A percentile compares a stretch with the other conserved stretches of the same genome.
Conservation (phyloP, 2,113 vertebrate species). For the Opisthocomus hoazin region DNA sequence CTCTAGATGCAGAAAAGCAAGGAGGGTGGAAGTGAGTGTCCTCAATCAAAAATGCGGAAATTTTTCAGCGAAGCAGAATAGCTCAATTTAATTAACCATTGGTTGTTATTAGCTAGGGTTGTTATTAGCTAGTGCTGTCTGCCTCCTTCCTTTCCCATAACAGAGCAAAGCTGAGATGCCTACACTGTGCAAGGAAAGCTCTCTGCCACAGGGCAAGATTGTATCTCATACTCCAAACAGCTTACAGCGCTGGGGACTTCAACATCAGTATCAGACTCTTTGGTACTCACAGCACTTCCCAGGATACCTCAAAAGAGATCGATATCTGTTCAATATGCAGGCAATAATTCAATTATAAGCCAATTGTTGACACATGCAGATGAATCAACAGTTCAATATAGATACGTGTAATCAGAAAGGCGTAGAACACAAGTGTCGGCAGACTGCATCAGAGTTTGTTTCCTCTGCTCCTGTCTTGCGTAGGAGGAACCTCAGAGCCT, state of each 20-base stretch:
- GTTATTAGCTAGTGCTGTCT: not conserved
- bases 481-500: not conserved
- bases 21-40: not conserved
- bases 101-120: not conserved
- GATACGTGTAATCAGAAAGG: not conserved
- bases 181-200: not conserved
- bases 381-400: not conserved
- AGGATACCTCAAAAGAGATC: not conserved
- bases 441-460: not conserved
- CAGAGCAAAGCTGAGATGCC: not conserved
- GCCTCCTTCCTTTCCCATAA: not conserved
- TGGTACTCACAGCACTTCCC: not conserved
- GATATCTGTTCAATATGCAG: not conserved
- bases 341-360: not conserved
- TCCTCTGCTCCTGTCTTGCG: not conserved
- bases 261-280: accelerated
- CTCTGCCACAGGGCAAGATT: not conserved
- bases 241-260: not conserved
- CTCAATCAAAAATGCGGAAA: not conserved
- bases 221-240: not conserved
- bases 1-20: not conserved
- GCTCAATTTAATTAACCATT: not conserved
- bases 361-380: not conserved
- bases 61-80: not conserved
- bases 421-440: not conserved